These are phyloP conservation scores for Phylloscopus trochilus DNA, from an alignment of 2,113 vertebrate species.

Conservation along the genomic window DNA sequence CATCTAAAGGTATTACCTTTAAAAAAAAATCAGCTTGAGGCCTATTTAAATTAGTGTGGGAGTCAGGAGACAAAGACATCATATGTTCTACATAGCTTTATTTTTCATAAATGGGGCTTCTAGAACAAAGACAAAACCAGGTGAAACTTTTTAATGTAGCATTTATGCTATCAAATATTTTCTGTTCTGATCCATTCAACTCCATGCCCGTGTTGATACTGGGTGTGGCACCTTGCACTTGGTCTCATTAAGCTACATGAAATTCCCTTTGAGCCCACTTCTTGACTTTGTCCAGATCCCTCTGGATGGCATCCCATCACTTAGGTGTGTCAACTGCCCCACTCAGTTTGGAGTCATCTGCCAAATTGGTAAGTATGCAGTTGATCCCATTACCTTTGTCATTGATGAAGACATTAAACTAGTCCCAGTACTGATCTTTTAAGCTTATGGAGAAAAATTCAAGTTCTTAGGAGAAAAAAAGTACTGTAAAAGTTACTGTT, in stretches of 20 bases:
- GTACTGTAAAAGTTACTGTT: too few species aligned
- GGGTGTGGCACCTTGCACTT: not conserved
- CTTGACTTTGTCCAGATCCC: not conserved
- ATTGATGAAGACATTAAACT: not conserved
- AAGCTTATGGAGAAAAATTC: not conserved
- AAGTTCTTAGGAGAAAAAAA: not conserved
- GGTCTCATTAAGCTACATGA: not conserved
- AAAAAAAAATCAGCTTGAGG: not conserved
- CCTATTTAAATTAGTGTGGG: not conserved
- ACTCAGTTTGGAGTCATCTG: not conserved
- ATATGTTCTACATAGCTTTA: not conserved
- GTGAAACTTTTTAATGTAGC: not conserved
- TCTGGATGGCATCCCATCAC: not conserved
- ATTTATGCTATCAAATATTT: not conserved
- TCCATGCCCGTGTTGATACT: accelerated
- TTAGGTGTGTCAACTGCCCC: accelerated
- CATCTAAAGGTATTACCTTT: not conserved
- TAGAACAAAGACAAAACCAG: not conserved
- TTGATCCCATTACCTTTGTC: not conserved
- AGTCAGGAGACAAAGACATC: not conserved
- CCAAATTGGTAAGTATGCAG: not conserved
- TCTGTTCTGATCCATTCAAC: not conserved
- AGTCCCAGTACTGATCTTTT: accelerated
- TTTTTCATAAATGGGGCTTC: not conserved
- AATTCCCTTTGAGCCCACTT: not conserved